Evolutionary conservation across 2,797 vertebrate species (phyloP).

Genomic region (Gambelia wislizenii): DNA sequence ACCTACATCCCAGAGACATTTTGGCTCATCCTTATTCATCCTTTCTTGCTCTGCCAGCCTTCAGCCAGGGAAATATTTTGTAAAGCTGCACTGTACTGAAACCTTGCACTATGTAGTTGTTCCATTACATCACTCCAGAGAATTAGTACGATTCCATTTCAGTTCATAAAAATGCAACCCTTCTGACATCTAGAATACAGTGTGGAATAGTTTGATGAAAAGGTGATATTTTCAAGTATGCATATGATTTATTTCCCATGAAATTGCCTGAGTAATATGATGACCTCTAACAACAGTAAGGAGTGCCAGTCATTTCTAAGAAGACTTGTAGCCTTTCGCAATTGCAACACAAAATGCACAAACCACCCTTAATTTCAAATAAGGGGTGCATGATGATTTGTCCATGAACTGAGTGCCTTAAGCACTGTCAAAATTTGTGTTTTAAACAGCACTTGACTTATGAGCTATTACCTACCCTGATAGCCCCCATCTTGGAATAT

Average conservation of each 20-base stretch:
- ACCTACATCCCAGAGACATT: not conserved
- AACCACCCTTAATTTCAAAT: not conserved
- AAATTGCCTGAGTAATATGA: not conserved
- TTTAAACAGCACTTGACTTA: not conserved
- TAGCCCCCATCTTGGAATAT: too few species aligned
- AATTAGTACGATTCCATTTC: conserved; percentile 25
- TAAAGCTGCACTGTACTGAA: not conserved
- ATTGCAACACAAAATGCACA: not conserved
- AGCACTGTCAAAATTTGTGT: not conserved
- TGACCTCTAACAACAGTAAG: not conserved
- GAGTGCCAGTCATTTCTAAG: not conserved
- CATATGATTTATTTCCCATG: conserved; percentile 14
- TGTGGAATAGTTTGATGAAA: conserved; percentile 9
- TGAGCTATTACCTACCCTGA: too few species aligned
- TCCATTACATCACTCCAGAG: conserved; percentile 2
- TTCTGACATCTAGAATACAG: conserved; percentile 1
- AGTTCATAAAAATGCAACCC: conserved; percentile 31
- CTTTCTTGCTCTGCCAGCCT: not conserved
- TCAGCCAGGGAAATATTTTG: not conserved
- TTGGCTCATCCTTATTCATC: conserved; percentile 8
- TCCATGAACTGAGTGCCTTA: not conserved
- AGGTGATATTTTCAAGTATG: not conserved
- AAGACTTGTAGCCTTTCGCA: not conserved
- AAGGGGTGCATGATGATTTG: not conserved
- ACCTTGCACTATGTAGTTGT: not conserved